Conservation (phyloP, 2,797 vertebrate genomes). For the Siniperca obscura region DNA sequence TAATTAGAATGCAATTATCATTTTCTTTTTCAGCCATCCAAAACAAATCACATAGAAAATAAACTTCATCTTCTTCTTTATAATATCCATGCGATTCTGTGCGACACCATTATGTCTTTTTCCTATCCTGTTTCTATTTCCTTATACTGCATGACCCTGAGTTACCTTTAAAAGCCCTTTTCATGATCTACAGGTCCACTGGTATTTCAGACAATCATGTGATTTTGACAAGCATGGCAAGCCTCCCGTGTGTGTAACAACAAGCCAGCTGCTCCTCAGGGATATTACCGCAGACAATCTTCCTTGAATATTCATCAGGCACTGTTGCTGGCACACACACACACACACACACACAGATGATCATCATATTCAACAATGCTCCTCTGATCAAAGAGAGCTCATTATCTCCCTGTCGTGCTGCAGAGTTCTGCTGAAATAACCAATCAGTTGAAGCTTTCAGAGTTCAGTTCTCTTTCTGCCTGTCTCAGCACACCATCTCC, state of each 20-base stretch:
- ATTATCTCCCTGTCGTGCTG: conserved; percentile 74
- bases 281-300: conserved; percentile 62
- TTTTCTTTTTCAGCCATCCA: conserved; percentile 65
- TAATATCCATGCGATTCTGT: conserved; percentile 29
- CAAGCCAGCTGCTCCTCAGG: conserved; percentile 72
- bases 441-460: conserved; percentile 68
- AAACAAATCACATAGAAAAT: conserved; percentile 63
- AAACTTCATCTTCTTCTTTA: conserved; percentile 32
- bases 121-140: neutral
- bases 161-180: conserved; percentile 36
- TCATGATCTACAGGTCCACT: conserved; percentile 9
- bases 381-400: conserved; percentile 81
- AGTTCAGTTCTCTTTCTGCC: conserved; percentile 60
- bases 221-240: conserved; percentile 47
- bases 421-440: conserved; percentile 74
- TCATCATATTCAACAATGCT: conserved; percentile 73
- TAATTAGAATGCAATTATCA: conserved; percentile 64
- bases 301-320: conserved; percentile 78
- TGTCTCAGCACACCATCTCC: conserved; percentile 68
- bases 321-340: conserved; percentile 35
- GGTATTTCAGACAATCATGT: conserved; percentile 49
- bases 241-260: conserved; percentile 65
- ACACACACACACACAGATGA: conserved; percentile 32
- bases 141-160: neutral
- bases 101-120: neutral